Evolutionary conservation across 2,888 invertebrate species (phyloP).

Genomic region (Busseola fusca): DNA sequence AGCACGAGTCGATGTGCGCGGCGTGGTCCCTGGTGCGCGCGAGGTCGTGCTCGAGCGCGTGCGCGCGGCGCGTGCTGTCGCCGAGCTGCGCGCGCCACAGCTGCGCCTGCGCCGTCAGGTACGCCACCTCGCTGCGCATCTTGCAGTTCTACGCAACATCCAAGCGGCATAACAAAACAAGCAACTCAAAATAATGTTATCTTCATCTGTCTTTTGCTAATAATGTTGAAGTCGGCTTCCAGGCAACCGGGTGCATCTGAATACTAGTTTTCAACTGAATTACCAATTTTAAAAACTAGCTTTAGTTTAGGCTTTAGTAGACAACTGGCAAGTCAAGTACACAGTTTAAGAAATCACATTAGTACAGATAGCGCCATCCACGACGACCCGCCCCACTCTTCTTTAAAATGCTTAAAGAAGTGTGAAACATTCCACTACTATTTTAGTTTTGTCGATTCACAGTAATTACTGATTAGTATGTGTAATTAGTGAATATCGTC

Average conservation of each 20-base stretch:
- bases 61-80: conserved; percentile 61
- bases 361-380: too few species aligned
- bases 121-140: conserved; percentile 66
- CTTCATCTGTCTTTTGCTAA: neutral
- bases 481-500: too few species aligned
- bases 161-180: neutral
- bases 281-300: too few species aligned
- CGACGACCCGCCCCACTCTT: too few species aligned
- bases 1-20: conserved; percentile 62
- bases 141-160: conserved; percentile 61
- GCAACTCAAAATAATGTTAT: neutral
- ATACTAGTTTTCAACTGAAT: conserved; percentile 3
- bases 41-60: conserved; percentile 66
- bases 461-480: too few species aligned
- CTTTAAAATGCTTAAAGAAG: too few species aligned
- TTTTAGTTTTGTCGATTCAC: too few species aligned
- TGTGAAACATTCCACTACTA: too few species aligned
- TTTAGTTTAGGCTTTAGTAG: too few species aligned
- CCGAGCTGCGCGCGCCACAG: conserved; percentile 67
- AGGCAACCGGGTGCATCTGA: neutral
- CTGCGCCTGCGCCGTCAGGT: conserved; percentile 64
- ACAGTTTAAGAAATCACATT: neutral
- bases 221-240: neutral
- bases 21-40: conserved; percentile 59
- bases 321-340: neutral